Evolutionary conservation across 2,888 invertebrate species (phyloP).

Genomic region (Limnephilus marmoratus): DNA sequence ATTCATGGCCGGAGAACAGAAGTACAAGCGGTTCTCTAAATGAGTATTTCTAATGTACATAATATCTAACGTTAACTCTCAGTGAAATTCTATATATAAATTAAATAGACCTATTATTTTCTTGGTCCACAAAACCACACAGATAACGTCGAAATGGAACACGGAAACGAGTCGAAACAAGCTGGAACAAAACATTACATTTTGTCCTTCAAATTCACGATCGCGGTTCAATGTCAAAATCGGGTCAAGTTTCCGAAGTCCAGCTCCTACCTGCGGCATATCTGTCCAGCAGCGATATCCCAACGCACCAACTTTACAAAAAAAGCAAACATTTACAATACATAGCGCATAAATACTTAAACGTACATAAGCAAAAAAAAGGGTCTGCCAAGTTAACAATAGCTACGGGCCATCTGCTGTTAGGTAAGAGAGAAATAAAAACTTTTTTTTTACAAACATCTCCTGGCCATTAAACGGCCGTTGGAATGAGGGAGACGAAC

Average conservation of each 20-base stretch:
- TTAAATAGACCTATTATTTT: neutral
- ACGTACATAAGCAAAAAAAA: constrained; percentile 53
- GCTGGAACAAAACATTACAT: neutral
- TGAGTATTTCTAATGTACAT: neutral
- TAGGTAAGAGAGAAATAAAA: constrained; percentile 56
- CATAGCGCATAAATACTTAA: constrained; percentile 51
- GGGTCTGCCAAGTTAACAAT: constrained; percentile 55
- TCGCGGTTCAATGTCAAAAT: constrained; percentile 48
- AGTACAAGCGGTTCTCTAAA: neutral
- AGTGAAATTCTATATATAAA: neutral
- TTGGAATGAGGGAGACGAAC: constrained; percentile 37
- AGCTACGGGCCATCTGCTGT: constrained; percentile 56
- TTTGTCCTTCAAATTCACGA: constrained; percentile 39
- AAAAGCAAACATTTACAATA: constrained; percentile 52
- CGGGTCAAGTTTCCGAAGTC: constrained; percentile 34
- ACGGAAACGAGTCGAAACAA: constrained; percentile 26
- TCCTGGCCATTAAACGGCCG: constrained; percentile 48
- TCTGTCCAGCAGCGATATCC: neutral
- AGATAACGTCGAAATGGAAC: neutral
- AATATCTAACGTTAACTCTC: neutral
- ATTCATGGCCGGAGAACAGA: neutral
- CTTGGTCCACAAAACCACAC: neutral
- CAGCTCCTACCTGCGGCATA: constrained; percentile 39
- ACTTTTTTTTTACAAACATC: constrained; percentile 55
- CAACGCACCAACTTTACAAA: constrained; percentile 28